Percentiles rank a stretch among this genome's conserved stretches.
phyloP scores from a whole-genome alignment of 1,140 invertebrate genomes.

The Xylocopa sonorina region DNA sequence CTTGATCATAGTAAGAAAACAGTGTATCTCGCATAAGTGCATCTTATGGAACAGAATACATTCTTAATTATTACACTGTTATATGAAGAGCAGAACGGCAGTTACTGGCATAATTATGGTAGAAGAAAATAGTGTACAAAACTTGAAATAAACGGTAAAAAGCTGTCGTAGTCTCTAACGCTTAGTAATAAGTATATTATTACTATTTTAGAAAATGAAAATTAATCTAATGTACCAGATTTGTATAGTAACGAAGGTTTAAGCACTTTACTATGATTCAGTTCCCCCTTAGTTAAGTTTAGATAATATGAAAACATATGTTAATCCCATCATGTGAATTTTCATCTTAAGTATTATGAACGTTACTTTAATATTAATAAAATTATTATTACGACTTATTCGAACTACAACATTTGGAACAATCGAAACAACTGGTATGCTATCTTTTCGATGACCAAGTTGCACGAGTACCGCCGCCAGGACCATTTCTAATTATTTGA shows the following conservation, averaged over 20 bases:
- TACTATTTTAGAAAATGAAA: conserved; percentile 20
- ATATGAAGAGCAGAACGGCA: conserved; percentile 53
- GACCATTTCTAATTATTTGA: conserved; percentile 76
- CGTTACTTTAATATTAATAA: conserved; percentile 9
- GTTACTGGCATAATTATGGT: conserved; percentile 50
- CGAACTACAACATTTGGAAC: conserved; percentile 84
- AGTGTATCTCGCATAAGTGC: conserved; percentile 25
- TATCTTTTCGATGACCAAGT: conserved; percentile 85
- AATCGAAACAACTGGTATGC: conserved; percentile 85
- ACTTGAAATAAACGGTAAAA: background rate
- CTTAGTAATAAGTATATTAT: conserved; percentile 31
- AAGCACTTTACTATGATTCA: background rate
- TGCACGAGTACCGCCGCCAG: conserved; percentile 74
- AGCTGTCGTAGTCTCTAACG: background rate
- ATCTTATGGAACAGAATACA: conserved; percentile 5
- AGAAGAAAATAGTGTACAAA: conserved; percentile 44
- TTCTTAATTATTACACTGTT: conserved; percentile 41
- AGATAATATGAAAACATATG: background rate
- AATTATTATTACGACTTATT: conserved; percentile 71
- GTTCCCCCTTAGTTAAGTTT: background rate
- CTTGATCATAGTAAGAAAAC: conserved; percentile 45
- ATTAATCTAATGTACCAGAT: background rate
- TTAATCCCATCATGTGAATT: conserved; percentile 21
- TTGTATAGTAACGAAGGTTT: background rate
- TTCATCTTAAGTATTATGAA: background rate